Evolutionary conservation across 30 jellyfish, hydroid and myxozoan genomes (phyloP).

Genomic region (Hydractinia symbiolongicarpus): DNA sequence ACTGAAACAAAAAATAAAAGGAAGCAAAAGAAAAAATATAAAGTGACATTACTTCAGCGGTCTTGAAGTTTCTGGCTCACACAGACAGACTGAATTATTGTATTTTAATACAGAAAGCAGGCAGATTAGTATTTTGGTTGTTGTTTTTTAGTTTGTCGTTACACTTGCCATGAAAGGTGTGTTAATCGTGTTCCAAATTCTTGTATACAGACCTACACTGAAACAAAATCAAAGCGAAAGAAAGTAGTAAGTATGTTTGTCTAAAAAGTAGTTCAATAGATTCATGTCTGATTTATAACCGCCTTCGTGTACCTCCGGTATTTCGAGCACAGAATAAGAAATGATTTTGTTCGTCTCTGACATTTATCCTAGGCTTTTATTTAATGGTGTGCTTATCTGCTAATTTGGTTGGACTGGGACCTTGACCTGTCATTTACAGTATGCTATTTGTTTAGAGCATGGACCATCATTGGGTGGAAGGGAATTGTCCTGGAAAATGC

Average conservation of each 20-base stretch:
- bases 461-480: conserved; percentile 97
- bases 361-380: too few species aligned
- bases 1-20: conserved; percentile 30
- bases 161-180: conserved; percentile 89
- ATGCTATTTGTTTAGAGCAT: conserved; percentile 28
- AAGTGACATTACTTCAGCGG: too few species aligned
- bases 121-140: neutral
- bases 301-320: too few species aligned
- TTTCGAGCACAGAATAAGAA: too few species aligned
- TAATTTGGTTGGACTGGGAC: neutral
- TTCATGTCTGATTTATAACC: too few species aligned
- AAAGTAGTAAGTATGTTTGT: conserved; percentile 42
- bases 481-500: conserved; percentile 91
- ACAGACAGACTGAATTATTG: too few species aligned
- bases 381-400: too few species aligned
- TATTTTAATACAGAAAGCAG: too few species aligned
- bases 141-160: conserved; percentile 65
- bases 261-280: too few species aligned
- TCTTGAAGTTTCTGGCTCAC: too few species aligned
- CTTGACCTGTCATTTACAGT: neutral
- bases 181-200: conserved; percentile 87
- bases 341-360: too few species aligned
- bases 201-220: conserved; percentile 85
- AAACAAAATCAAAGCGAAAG: conserved; percentile 43
- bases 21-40: too few species aligned